Conservation (phyloP, 2,113 vertebrate species). For the Pedionomus torquatus region DNA sequence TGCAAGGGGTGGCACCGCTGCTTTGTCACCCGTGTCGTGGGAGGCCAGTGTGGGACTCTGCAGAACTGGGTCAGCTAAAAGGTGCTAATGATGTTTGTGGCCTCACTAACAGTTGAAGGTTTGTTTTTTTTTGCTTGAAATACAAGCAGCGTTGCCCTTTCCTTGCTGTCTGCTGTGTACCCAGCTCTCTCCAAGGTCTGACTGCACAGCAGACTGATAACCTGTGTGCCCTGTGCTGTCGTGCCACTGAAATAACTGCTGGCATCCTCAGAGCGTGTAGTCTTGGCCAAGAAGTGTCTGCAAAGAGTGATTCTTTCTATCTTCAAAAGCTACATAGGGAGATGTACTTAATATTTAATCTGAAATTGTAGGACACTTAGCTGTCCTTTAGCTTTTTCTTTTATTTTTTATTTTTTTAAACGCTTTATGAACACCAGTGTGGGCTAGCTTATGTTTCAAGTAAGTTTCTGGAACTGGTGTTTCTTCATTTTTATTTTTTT, state of each 20-base stretch:
- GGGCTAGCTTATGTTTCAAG: not conserved
- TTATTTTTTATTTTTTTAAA: too few species aligned
- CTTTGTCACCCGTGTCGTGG: too few species aligned
- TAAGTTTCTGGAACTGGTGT: not conserved
- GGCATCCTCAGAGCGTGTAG: rapidly evolving
- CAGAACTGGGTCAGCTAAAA: not conserved
- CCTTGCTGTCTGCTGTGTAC: not conserved
- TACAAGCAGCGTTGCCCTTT: rapidly evolving
- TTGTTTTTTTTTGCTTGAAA: too few species aligned
- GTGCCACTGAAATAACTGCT: not conserved
- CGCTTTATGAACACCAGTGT: not conserved
- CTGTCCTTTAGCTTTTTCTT: not conserved
- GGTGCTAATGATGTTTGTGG: not conserved
- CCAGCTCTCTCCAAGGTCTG: not conserved
- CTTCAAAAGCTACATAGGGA: not conserved
- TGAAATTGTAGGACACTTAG: not conserved
- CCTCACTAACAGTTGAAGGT: not conserved
- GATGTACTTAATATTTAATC: not conserved
- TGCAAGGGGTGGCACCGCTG: not conserved
- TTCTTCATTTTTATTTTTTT: not conserved
- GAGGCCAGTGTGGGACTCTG: rapidly evolving
- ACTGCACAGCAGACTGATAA: not conserved
- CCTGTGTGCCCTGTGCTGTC: rapidly evolving
- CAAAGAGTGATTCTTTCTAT: not conserved
- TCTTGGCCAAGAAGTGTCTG: not conserved